These are phyloP conservation scores for human (Homo sapiens) DNA, from an alignment of 2,113 vertebrate species.

Conservation along the genomic window DNA sequence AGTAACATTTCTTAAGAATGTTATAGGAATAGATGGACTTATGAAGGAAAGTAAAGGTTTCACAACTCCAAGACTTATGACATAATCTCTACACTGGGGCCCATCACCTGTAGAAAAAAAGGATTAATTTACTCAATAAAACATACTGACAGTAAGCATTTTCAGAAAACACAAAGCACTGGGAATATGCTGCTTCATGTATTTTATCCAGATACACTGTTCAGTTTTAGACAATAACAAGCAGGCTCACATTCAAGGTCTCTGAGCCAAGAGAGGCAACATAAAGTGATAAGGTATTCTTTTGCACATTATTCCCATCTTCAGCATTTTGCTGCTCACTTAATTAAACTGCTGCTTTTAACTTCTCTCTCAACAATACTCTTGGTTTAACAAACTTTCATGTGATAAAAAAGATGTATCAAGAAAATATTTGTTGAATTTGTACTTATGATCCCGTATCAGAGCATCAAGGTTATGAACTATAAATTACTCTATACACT, in stretches of 20 bases:
- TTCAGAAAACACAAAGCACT: slow-evolving; percentile 45
- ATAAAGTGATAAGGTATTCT: neutral
- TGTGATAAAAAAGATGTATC: neutral
- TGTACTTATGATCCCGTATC: neutral
- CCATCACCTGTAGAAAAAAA: slow-evolving; percentile 92
- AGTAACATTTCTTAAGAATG: slow-evolving; percentile 99
- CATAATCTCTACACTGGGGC: slow-evolving; percentile 98
- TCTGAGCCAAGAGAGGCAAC: neutral
- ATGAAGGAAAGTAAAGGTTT: slow-evolving; percentile 98
- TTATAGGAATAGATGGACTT: slow-evolving; percentile 99
- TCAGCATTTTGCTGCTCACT: neutral
- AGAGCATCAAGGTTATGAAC: neutral
- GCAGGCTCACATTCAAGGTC: neutral
- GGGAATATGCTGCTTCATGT: neutral
- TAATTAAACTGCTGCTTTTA: neutral
- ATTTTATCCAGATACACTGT: neutral
- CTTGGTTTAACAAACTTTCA: slow-evolving; percentile 34
- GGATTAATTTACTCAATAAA: slow-evolving; percentile 35
- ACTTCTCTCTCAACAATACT: neutral
- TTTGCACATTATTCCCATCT: neutral
- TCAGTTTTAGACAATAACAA: slow-evolving; percentile 2
- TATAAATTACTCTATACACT: slow-evolving; percentile 6
- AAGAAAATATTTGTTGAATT: slow-evolving; percentile 14
- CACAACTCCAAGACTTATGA: slow-evolving; percentile 97
- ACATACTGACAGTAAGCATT: neutral